These are phyloP conservation scores for Todiramphus saurophagus DNA, from an alignment of 2,113 vertebrate genomes.

Conservation along the genomic window DNA sequence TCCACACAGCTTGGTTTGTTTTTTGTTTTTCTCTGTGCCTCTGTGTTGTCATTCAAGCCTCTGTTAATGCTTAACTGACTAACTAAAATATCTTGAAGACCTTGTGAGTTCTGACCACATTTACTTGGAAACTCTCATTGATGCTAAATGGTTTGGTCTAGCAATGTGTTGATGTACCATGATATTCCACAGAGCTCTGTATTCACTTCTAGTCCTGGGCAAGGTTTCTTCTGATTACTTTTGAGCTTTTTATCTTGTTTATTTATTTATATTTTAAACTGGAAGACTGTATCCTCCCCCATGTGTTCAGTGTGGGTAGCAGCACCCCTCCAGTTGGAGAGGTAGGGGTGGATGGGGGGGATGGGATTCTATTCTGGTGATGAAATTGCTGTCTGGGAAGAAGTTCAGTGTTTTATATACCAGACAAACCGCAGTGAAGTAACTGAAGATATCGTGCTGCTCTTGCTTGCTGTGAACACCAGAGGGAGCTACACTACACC, in stretches of 20 bases:
- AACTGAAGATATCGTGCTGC: background rate
- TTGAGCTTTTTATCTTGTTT: background rate
- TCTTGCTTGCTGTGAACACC: background rate
- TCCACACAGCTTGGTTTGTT: background rate
- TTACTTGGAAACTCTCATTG: background rate
- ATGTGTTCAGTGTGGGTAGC: background rate
- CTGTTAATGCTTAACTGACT: background rate
- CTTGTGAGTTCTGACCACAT: background rate
- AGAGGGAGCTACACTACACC: constrained; percentile 41
- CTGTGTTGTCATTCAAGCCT: background rate
- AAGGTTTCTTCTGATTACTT: background rate
- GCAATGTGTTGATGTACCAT: background rate
- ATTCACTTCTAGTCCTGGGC: background rate
- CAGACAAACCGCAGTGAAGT: background rate
- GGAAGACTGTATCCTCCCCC: background rate
- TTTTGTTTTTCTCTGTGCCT: background rate
- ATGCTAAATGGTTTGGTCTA: background rate
- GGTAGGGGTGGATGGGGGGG: accelerated
- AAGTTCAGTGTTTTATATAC: background rate
- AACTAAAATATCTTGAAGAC: background rate
- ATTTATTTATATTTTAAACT: background rate
- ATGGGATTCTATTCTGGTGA: background rate
- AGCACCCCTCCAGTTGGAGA: background rate
- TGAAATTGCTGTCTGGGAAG: background rate
- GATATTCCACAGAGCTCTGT: background rate